Conservation (phyloP, 2,888 invertebrate genomes). For the Hetaerina titia region DNA sequence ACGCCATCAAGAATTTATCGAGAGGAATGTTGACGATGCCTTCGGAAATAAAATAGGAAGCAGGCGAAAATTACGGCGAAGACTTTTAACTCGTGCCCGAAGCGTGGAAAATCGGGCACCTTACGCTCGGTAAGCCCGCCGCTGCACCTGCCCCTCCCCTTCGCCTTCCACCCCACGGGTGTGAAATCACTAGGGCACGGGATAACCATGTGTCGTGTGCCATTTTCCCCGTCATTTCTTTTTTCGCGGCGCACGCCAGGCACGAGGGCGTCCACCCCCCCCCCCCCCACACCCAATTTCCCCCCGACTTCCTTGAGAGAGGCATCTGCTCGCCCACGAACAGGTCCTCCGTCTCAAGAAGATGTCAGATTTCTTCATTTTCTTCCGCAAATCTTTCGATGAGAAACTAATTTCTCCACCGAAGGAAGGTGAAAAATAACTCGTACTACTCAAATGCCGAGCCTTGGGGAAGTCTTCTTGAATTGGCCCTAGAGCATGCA, state of each 20-base stretch:
- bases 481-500: too few species aligned
- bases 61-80: background rate
- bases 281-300: background rate
- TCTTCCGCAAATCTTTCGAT: background rate
- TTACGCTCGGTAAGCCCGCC: background rate
- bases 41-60: background rate
- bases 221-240: conserved; percentile 23
- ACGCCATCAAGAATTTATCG: too few species aligned
- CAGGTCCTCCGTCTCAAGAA: background rate
- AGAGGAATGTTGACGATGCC: background rate
- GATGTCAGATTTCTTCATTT: background rate
- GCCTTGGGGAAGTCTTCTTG: too few species aligned
- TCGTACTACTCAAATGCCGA: too few species aligned
- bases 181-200: conserved; percentile 51
- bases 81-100: background rate
- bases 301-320: background rate
- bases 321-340: background rate
- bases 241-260: conserved; percentile 11
- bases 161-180: background rate
- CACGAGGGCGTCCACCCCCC: background rate
- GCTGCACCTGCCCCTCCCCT: background rate
- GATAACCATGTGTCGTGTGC: conserved; percentile 43
- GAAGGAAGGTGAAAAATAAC: too few species aligned
- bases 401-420: background rate
- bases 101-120: background rate